Percentiles rank a stretch among this genome's conserved stretches.
These are phyloP conservation scores for Karalla daura DNA, from an alignment of 2,797 vertebrate species.

Conservation along the genomic window DNA sequence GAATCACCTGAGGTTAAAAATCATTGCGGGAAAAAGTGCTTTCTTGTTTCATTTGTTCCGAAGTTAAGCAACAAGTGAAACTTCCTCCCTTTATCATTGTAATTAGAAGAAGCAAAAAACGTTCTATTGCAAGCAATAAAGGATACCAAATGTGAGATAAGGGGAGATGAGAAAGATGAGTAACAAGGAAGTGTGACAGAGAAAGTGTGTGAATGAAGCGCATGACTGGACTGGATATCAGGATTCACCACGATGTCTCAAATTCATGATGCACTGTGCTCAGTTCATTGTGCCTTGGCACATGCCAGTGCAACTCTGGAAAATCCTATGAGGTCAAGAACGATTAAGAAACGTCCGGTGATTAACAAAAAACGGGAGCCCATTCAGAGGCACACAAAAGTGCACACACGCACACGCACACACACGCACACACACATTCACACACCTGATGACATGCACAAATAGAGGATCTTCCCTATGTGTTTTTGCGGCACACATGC, in stretches of 20 bases:
- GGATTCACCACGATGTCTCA: neutral
- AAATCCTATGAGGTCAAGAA: constrained; percentile 64
- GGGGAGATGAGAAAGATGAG: constrained; percentile 1
- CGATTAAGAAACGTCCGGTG: constrained; percentile 58
- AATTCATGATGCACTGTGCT: neutral
- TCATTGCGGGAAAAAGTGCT: too few relatives aligned
- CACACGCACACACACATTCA: constrained; percentile 24
- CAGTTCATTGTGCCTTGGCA: neutral
- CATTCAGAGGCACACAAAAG: constrained; percentile 23
- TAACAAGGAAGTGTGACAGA: neutral
- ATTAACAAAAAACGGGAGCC: constrained; percentile 33
- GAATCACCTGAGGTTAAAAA: too few relatives aligned
- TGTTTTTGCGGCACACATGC: neutral
- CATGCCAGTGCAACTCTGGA: constrained; percentile 61
- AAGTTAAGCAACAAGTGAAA: too few relatives aligned
- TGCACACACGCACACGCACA: constrained; percentile 24
- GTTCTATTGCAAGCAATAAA: too few relatives aligned
- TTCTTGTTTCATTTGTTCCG: too few relatives aligned
- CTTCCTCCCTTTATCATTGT: too few relatives aligned
- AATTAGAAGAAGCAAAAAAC: too few relatives aligned
- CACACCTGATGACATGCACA: constrained; percentile 26
- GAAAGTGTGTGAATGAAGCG: constrained; percentile 18
- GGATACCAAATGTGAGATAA: neutral
- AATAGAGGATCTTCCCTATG: constrained; percentile 18
- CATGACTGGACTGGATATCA: neutral